Evolutionary conservation across 2,888 invertebrate genomes (phyloP), one percentile per base, ranked within the genome.

Genomic region (Nemotelus nigrinus): DNA sequence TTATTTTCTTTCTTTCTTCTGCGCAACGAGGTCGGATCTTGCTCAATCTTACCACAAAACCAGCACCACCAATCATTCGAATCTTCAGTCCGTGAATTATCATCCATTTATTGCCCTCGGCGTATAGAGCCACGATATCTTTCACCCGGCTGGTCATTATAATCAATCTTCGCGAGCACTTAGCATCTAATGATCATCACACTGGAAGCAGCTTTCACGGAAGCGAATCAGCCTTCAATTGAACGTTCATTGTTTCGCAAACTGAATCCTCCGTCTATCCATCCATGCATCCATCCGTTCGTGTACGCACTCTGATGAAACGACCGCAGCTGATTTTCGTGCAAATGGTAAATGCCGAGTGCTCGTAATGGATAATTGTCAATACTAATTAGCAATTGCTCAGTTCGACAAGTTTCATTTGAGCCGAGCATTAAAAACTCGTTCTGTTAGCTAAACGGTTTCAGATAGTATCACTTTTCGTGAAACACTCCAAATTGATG

Each of bases 111-210:
- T 7, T 65, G 44, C 8, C 45, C 10, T 65, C 45, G 47, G 47
- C 5, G 3, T 47, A 1, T 50, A 68, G 50, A 25, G 68, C 10
- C 68, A 25, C 53, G 68, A 53, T 68, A 50, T 68, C 68, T 50
- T 68, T 68, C 68, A 68, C 45, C 53, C 47, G 7, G 3, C 53
- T 3, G 48, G 68, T 47, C 48, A 44, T 53, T 68, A 53, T 53
- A 68, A 68, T 68, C 68, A 68, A 68, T 68, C 68, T 68, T 68
- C 53, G 6, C 68, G 39, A 53, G 53, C 68, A 50, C 50, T 39
- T 6, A 58, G 53, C 41, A 68, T 68, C 68, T 65, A 65, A 65
- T 47, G 65, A 65, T 65, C 45, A 4, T 65, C 65, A 5, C 47
- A 47, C n/a, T 41, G 65, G 41, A 44, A 43, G 44, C 43, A 45